These are phyloP conservation scores for Frieseomelitta varia DNA, from an alignment of 1,140 invertebrate species.

Conservation along the genomic window DNA sequence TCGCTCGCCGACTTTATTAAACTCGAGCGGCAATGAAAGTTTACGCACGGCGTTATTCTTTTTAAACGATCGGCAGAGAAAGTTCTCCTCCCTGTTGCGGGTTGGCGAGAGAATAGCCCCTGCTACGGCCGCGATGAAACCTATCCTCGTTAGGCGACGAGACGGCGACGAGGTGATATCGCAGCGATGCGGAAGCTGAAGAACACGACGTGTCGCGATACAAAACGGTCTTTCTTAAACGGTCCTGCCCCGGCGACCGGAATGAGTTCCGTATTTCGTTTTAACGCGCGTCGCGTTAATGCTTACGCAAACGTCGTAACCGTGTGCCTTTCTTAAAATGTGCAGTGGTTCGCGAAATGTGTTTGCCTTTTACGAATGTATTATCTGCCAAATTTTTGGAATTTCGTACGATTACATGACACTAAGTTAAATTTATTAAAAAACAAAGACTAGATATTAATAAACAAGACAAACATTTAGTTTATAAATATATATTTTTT, in stretches of 20 bases:
- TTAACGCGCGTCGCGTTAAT: neutral
- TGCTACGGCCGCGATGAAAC: conserved; percentile 27
- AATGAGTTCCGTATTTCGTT: neutral
- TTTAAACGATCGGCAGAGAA: conserved; percentile 33
- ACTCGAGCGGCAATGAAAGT: conserved; percentile 42
- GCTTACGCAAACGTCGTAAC: neutral
- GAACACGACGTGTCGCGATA: neutral
- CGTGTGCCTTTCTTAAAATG: neutral
- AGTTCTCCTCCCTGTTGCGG: neutral
- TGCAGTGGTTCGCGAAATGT: neutral
- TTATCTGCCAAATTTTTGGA: too few relatives aligned
- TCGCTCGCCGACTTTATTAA: conserved; percentile 36
- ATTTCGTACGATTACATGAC: too few relatives aligned
- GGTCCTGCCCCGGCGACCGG: neutral
- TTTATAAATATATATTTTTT: too few relatives aligned
- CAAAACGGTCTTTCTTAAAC: conserved; percentile 1
- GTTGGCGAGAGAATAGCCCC: neutral
- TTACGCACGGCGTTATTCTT: conserved; percentile 40
- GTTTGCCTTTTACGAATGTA: too few relatives aligned
- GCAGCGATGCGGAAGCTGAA: conserved; percentile 27
- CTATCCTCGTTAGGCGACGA: conserved; percentile 32
- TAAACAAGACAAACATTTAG: too few relatives aligned
- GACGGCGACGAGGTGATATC: conserved; percentile 19
- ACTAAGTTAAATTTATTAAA: too few relatives aligned
- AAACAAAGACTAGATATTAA: too few relatives aligned